Evolutionary conservation across 2,888 invertebrate species (phyloP).

Genomic region (Pseudanteris insignis): DNA sequence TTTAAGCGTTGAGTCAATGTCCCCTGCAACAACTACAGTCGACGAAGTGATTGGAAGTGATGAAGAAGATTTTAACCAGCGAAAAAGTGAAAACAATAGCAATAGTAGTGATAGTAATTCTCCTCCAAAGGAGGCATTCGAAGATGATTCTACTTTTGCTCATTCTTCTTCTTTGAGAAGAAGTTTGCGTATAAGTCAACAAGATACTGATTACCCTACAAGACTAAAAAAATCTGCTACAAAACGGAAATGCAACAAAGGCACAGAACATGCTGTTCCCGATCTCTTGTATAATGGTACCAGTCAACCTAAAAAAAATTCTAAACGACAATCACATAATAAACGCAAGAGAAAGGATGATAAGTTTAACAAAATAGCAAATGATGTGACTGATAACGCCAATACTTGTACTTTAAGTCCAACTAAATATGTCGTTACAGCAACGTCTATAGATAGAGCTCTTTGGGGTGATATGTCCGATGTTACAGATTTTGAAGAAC

Average conservation of each 20-base stretch:
- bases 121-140: slow-evolving; percentile 37
- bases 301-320: slow-evolving; percentile 45
- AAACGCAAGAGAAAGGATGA: slow-evolving; percentile 46
- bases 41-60: slow-evolving; percentile 22
- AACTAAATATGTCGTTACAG: slow-evolving; percentile 21
- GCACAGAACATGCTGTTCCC: slow-evolving; percentile 51
- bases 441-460: slow-evolving; percentile 59
- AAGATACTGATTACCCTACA: slow-evolving; percentile 54
- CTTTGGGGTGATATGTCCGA: slow-evolving; percentile 65
- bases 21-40: slow-evolving; percentile 25
- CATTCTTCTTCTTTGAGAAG: slow-evolving; percentile 51
- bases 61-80: slow-evolving; percentile 33
- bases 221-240: slow-evolving; percentile 34
- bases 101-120: slow-evolving; percentile 31
- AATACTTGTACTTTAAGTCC: slow-evolving; percentile 36
- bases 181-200: slow-evolving; percentile 59
- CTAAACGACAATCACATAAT: slow-evolving; percentile 40
- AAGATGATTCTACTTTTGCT: slow-evolving; percentile 13
- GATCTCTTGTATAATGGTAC: slow-evolving; percentile 46
- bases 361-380: slow-evolving; percentile 42
- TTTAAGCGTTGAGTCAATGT: slow-evolving; percentile 56
- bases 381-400: slow-evolving; percentile 13
- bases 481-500: slow-evolving; percentile 48
- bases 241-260: slow-evolving; percentile 47
- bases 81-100: slow-evolving; percentile 14